Base-by-base conservation (phyloP, 1,140 invertebrate genomes). In the Melanaphis sacchari region DNA sequence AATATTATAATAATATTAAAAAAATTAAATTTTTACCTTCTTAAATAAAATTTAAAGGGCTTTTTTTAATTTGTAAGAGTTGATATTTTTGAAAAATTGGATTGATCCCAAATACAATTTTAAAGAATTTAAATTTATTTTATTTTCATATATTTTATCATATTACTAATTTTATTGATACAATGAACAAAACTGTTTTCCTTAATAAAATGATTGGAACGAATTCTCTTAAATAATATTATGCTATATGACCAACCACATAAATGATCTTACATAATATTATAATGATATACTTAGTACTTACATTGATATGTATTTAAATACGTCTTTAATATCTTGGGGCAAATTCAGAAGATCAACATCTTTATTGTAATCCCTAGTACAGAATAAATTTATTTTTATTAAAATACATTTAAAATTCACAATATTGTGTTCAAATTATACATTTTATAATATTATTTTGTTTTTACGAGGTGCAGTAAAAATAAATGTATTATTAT, bases 271-370 rank as follows among this genome's bases (percentile, higher is more conserved):
- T 36, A 36, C 15, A 36, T 81, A 15, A n/a, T 49, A 18, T 49
- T 49, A 43, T 49, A 18, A 49, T 85, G 49, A 40, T 93, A 49
- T 90, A 95, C 95, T 96, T 95, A 98, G 52, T 90, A 95, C 95
- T 96, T 95, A 98, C 98, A 97, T 98, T 93, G 97, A 97, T 93
- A 99, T 99, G 95, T 98, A 98, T 94, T 98, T 97, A 95, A 99
- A 99, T 3, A 99, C 95, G 95, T 99, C 98, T 95, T 98, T 98
- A 89, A 99, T 96, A 94, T 99, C 98, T 0, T 96, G 95, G 1
- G 97, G 96, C n/a, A 98, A 97, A 46, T 97, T 95, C 76, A 99
- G 95, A 95, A 98, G 96, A 93, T 98, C 97, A 95, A 97, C 99
- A 94, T 98, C 97, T 93, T 97, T 96, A 22, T 49, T 89, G 40